These are phyloP conservation scores for Thymelicus sylvestris DNA, from an alignment of 2,888 invertebrate genomes.

Conservation along the genomic window DNA sequence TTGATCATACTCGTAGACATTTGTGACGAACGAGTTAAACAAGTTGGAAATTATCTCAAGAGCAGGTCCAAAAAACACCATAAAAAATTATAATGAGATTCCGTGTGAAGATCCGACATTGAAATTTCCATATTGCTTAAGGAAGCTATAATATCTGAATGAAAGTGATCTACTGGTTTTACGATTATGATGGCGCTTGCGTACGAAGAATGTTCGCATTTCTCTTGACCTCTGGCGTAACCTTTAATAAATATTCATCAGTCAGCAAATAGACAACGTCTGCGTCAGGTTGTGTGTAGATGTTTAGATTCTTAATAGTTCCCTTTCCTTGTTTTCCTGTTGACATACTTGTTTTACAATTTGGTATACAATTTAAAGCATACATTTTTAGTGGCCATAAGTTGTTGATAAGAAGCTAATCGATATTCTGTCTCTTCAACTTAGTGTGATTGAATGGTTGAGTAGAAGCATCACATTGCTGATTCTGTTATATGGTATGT, in stretches of 20 bases:
- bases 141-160: constrained; percentile 28
- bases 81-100: constrained; percentile 20
- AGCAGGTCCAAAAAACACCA: constrained; percentile 7
- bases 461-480: too few species aligned
- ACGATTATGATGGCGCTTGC: constrained; percentile 19
- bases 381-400: too few species aligned
- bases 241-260: constrained; percentile 63
- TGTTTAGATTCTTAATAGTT: not conserved
- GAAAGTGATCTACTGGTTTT: constrained; percentile 43
- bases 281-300: not conserved
- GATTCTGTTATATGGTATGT: not conserved
- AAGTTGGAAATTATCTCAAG: constrained; percentile 13
- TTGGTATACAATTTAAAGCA: too few species aligned
- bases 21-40: not conserved
- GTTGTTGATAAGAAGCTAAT: too few species aligned
- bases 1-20: not conserved
- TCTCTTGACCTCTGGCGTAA: constrained; percentile 47
- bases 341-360: not conserved
- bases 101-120: constrained; percentile 24
- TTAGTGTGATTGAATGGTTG: too few species aligned
- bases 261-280: constrained; percentile 25
- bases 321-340: too few species aligned
- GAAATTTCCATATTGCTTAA: constrained; percentile 12
- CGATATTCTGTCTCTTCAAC: too few species aligned
- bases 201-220: constrained; percentile 41